Conservation (phyloP, 2,113 vertebrate genomes). For the Aspidoscelis tigris region DNA sequence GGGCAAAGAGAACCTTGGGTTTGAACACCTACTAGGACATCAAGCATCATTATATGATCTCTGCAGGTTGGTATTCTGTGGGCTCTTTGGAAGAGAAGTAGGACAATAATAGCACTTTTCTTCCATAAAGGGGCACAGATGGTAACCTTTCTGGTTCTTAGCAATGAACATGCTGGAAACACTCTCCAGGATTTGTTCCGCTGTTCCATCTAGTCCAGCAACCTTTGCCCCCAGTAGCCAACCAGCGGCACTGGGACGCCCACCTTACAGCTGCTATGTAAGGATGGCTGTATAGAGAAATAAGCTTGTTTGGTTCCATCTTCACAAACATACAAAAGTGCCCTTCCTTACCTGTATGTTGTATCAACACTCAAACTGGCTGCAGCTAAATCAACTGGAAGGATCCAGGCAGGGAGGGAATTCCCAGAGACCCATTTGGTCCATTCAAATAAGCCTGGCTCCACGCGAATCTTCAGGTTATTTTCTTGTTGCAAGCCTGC, state of each 20-base stretch:
- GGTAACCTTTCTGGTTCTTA: background rate
- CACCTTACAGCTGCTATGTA: background rate
- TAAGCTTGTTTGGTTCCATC: background rate
- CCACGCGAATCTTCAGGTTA: conserved; percentile 90
- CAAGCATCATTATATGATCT: too few species aligned
- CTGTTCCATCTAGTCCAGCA: too few species aligned
- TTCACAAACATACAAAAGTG: background rate
- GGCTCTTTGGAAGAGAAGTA: too few species aligned
- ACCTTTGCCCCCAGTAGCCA: background rate
- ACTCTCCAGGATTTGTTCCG: too few species aligned
- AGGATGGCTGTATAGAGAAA: background rate
- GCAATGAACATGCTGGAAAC: too few species aligned
- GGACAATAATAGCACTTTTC: background rate
- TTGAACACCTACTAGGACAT: too few species aligned
- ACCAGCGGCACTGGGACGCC: background rate
- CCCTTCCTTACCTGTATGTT: conserved; percentile 89
- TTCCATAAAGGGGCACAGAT: background rate
- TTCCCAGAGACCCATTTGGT: conserved; percentile 97
- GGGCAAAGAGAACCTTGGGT: too few species aligned
- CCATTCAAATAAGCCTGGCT: conserved; percentile 97
- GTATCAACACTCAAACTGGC: conserved; percentile 93
- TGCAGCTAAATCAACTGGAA: conserved; percentile 86
- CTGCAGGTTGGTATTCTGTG: too few species aligned
- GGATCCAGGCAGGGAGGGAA: conserved; percentile 90
- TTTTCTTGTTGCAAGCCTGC: conserved; percentile 95